phyloP scores from a whole-genome alignment of 2,888 invertebrate genomes.

The Actias luna region DNA sequence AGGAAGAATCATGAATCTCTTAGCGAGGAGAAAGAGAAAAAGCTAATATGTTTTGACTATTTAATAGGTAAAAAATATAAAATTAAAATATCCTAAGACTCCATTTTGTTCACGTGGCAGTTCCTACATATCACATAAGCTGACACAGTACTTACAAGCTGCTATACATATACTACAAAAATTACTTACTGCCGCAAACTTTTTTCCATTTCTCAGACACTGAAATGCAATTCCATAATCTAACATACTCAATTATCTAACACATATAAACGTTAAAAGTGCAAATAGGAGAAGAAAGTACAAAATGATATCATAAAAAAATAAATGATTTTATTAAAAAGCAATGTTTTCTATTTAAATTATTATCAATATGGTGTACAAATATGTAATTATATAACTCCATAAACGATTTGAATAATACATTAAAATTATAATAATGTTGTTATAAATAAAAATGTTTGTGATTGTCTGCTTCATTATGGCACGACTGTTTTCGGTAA shows the following conservation, averaged over 20 bases:
- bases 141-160: constrained; percentile 40
- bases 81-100: neutral
- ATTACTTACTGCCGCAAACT: constrained; percentile 79
- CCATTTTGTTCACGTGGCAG: neutral
- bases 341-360: constrained; percentile 11
- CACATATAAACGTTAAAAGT: constrained; percentile 33
- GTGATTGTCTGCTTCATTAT: neutral
- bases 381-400: constrained; percentile 2
- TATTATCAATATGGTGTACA: constrained; percentile 13
- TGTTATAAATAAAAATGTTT: neutral
- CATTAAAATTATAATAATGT: neutral
- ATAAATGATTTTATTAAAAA: constrained; percentile 17
- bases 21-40: neutral
- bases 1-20: neutral
- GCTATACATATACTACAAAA: constrained; percentile 47
- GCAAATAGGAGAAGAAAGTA: constrained; percentile 22
- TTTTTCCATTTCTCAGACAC: constrained; percentile 80
- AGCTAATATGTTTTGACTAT: neutral
- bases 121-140: constrained; percentile 39
- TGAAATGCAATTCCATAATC: constrained; percentile 77
- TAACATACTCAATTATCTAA: constrained; percentile 68
- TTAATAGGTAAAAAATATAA: neutral
- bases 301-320: constrained; percentile 19
- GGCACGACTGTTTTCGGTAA: neutral
- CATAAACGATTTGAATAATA: neutral